These are phyloP conservation scores for Pterostichus madidus DNA, from an alignment of 2,888 invertebrate genomes.

Conservation along the genomic window DNA sequence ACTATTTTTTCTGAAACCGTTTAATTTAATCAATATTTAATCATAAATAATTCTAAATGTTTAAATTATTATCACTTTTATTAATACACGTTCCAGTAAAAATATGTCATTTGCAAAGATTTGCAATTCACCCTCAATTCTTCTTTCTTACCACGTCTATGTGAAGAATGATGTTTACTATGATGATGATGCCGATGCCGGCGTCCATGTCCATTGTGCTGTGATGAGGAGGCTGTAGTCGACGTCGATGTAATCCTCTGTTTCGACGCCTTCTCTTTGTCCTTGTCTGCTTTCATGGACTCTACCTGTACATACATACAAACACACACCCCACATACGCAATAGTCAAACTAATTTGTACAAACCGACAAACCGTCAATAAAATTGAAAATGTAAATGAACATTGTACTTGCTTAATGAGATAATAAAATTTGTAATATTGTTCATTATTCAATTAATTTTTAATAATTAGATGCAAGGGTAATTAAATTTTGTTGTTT, in stretches of 20 bases:
- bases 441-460: constrained; percentile 6
- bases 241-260: constrained; percentile 68
- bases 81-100: too few relatives aligned
- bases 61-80: too few relatives aligned
- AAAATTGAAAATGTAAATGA: constrained; percentile 38
- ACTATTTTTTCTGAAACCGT: too few relatives aligned
- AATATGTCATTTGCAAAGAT: too few relatives aligned
- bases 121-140: too few relatives aligned
- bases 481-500: too few relatives aligned
- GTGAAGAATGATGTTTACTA: not conserved
- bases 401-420: not conserved
- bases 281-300: constrained; percentile 57
- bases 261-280: constrained; percentile 69
- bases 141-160: constrained; percentile 20
- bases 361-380: constrained; percentile 4
- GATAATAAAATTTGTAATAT: constrained; percentile 20
- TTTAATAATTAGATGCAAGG: not conserved
- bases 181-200: constrained; percentile 69
- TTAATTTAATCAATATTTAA: too few relatives aligned
- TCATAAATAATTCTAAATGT: too few relatives aligned
- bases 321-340: not conserved
- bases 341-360: constrained; percentile 18
- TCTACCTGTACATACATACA: constrained; percentile 30
- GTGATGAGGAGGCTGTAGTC: constrained; percentile 64
- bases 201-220: constrained; percentile 57